These are phyloP conservation scores for Acanthosepion lycidas DNA, from an alignment of 2,888 invertebrate species.

Conservation along the genomic window DNA sequence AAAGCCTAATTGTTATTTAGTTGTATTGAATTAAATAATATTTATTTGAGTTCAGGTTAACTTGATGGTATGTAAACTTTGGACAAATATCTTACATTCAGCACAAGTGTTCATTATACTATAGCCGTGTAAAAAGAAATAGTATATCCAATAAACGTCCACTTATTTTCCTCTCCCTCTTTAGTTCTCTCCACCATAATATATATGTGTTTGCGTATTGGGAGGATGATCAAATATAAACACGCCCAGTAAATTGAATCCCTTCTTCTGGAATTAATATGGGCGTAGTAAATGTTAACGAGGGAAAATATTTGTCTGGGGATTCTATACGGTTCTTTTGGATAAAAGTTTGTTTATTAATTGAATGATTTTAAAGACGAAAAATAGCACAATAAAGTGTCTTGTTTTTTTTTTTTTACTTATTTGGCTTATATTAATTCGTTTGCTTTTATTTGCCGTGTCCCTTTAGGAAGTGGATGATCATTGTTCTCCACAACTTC, in stretches of 20 bases:
- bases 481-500: too few relatives aligned
- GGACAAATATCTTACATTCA: not conserved
- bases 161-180: not conserved
- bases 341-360: not conserved
- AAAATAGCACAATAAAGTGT: too few relatives aligned
- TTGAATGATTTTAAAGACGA: too few relatives aligned
- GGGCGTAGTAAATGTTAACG: not conserved
- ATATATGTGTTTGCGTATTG: not conserved
- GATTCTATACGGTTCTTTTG: not conserved
- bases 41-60: not conserved
- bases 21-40: not conserved
- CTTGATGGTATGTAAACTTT: not conserved
- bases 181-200: not conserved
- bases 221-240: not conserved
- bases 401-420: too few relatives aligned
- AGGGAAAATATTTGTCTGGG: not conserved
- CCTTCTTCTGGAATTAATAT: not conserved
- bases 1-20: not conserved
- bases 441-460: too few relatives aligned
- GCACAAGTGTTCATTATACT: not conserved
- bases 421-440: too few relatives aligned
- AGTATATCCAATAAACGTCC: not conserved
- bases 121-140: not conserved
- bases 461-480: too few relatives aligned
- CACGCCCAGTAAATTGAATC: not conserved